Evolutionary conservation across 2,113 vertebrate genomes (phyloP).

Genomic region (Craseonycteris thonglongyai): DNA sequence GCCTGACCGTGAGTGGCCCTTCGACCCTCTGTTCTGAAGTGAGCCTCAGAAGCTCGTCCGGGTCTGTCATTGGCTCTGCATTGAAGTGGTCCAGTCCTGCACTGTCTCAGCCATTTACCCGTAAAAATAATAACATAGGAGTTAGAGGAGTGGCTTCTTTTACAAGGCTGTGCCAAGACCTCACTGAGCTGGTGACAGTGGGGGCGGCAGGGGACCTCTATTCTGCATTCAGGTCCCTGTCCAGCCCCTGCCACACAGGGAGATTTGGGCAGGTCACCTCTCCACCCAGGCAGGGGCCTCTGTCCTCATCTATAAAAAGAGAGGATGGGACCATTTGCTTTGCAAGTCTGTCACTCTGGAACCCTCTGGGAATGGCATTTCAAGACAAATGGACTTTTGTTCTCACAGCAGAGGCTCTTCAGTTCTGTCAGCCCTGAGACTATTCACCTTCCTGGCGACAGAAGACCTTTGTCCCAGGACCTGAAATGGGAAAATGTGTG

Average conservation of each 20-base stretch:
- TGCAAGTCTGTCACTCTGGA: neutral
- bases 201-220: neutral
- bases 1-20: slow-evolving; percentile 88
- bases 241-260: neutral
- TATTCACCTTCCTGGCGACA: neutral
- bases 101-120: neutral
- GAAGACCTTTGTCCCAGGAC: neutral
- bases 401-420: neutral
- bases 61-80: neutral
- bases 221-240: neutral
- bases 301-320: neutral
- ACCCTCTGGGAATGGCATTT: neutral
- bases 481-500: neutral
- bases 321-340: neutral
- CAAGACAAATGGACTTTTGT: neutral
- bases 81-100: neutral
- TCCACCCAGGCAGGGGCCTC: neutral
- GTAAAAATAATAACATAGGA: too few relatives aligned
- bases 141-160: neutral
- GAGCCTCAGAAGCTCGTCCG: neutral
- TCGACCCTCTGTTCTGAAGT: neutral
- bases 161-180: neutral
- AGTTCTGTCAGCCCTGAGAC: neutral
- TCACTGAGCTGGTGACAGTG: neutral
- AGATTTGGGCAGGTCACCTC: neutral